These are phyloP conservation scores for Vanacampus margaritifer DNA, from an alignment of 2,113 vertebrate genomes.

Conservation along the genomic window DNA sequence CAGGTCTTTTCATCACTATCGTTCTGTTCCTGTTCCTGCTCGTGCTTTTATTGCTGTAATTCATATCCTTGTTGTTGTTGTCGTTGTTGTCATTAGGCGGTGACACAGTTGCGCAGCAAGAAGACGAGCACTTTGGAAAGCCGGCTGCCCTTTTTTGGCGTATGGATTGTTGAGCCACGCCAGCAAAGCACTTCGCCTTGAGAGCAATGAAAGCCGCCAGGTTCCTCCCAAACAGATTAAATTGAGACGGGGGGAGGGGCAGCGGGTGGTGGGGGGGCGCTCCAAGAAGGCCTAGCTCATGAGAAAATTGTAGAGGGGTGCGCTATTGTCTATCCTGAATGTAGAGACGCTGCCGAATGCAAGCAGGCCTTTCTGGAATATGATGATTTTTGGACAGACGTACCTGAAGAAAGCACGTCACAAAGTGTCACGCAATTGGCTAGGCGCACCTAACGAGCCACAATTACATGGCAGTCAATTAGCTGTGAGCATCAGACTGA, in stretches of 20 bases:
- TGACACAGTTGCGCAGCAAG: slow-evolving; percentile 29
- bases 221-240: slow-evolving; percentile 67
- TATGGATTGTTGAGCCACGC: slow-evolving; percentile 65
- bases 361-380: slow-evolving; percentile 32
- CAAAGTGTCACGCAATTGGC: slow-evolving; percentile 57
- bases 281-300: slow-evolving; percentile 29
- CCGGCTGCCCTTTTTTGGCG: slow-evolving; percentile 62
- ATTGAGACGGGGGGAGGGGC: slow-evolving; percentile 13
- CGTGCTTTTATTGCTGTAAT: background rate
- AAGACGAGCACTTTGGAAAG: slow-evolving; percentile 67
- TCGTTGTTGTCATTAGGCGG: background rate
- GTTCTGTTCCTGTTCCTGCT: background rate
- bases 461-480: slow-evolving; percentile 76
- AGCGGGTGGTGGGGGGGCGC: slow-evolving; percentile 12
- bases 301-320: background rate
- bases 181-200: slow-evolving; percentile 71
- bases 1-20: too few relatives aligned
- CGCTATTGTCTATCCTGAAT: slow-evolving; percentile 39
- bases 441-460: slow-evolving; percentile 67
- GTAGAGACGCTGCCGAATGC: slow-evolving; percentile 47
- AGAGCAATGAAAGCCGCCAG: slow-evolving; percentile 66
- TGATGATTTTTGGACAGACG: slow-evolving; percentile 24
- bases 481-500: slow-evolving; percentile 70
- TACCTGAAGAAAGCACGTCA: slow-evolving; percentile 33
- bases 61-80: background rate